phyloP scores from a whole-genome alignment of 2,113 vertebrate species.

The Cairina moschata region DNA sequence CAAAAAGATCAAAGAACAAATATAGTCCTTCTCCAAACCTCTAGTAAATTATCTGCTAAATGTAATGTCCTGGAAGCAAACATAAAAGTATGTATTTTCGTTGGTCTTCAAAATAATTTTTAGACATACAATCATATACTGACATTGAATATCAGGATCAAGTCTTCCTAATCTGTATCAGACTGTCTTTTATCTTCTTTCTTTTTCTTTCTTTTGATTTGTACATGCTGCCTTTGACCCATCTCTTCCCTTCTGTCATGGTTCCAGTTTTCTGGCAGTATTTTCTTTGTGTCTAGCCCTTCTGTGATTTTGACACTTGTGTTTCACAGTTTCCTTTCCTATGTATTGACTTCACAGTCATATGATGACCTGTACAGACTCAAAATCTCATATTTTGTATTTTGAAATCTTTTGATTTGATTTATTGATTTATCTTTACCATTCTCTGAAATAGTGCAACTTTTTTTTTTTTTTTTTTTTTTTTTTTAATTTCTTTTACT shows the following conservation, averaged over 20 bases:
- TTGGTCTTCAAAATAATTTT: neutral
- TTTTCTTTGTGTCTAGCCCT: neutral
- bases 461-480: neutral
- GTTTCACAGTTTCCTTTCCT: neutral
- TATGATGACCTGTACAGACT: neutral
- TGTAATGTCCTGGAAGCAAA: neutral
- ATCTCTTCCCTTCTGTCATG: neutral
- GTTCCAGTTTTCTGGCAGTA: neutral
- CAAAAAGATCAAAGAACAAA: neutral
- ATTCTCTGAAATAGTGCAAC: neutral
- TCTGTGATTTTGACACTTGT: neutral
- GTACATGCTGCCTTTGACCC: neutral
- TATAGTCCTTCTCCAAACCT: neutral
- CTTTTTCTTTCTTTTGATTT: neutral
- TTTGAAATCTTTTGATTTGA: neutral
- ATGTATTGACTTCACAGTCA: neutral
- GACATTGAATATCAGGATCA: neutral
- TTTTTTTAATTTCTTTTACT: neutral
- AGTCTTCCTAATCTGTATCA: neutral
- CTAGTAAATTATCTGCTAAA: neutral
- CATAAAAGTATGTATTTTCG: neutral
- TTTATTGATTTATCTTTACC: neutral
- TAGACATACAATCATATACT: neutral
- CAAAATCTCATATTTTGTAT: neutral
- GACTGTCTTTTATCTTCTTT: neutral